Base-by-base conservation (phyloP, 2,888 invertebrate genomes). In the Acanthococcus lagerstroemiae region DNA sequence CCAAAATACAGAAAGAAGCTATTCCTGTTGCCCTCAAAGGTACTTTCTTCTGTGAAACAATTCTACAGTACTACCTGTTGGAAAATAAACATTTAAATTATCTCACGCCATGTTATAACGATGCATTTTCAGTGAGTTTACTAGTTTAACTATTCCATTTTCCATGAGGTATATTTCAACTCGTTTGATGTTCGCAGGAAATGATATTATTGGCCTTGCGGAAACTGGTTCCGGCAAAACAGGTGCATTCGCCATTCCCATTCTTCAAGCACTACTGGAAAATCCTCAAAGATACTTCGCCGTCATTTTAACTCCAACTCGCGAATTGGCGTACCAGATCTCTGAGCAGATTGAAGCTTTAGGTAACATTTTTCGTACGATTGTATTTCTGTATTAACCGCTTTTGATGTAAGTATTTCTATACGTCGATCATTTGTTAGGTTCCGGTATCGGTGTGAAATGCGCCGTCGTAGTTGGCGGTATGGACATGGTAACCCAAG, bases 301-400 rank as follows among this genome's bases (percentile, higher is more conserved):
- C 0, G 78, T 96, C 0, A 81, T 99, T 70, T 77, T 99, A 58
- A 97, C 99, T 17, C 99, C 99, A 0, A 99, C 99, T 0, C 83
- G 99, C 77, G 99, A 99, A 78, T 79, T 99, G 73, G 99, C 99
- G 3, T 95, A 95, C 76, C 99, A 99, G 78, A 99, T 99, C 74
- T 89, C 92, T 0, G 97, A 99, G 78, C 99, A 99, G 75, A 94
- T 99, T 80, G 93, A 95, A 76, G 97, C 97, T 3, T 80, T 99
- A 68, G 97, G 90, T 88, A 78, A 30, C 3, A 24, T 17, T 12
- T 50, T 3, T 37, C n/a, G 37, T 37, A 2, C 37, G 37, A 37
- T 37, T 37, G n/a, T 37, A 37, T n/a, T n/a, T n/a, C n/a, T n/a
- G n/a, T n/a, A n/a, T n/a, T n/a, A n/a, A n/a, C n/a, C n/a, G n/a